Evolutionary conservation across 1,140 invertebrate genomes (phyloP).

Genomic region (Harlomillsia oculata): DNA sequence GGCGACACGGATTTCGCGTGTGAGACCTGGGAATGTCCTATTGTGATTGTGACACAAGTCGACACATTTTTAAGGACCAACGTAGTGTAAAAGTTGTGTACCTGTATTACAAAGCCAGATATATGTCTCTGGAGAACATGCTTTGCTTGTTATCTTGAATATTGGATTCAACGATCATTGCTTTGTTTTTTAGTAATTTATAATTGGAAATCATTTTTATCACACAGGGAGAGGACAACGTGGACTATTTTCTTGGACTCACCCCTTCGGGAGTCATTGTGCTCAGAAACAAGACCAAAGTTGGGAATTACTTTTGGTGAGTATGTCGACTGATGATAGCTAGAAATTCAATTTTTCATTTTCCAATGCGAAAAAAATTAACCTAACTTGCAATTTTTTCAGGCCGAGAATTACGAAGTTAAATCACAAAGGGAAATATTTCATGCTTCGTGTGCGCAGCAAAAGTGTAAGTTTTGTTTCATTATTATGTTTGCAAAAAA

Average conservation of each 20-base stretch:
- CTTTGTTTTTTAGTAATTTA: too few relatives aligned
- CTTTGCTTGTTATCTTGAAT: too few relatives aligned
- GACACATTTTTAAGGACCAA: too few relatives aligned
- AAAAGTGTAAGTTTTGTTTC: slow-evolving; percentile 12
- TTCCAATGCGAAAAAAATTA: background rate
- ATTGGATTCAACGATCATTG: too few relatives aligned
- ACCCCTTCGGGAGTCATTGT: slow-evolving; percentile 96
- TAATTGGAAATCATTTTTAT: slow-evolving; percentile 34
- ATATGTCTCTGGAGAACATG: background rate
- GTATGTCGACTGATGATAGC: slow-evolving; percentile 1
- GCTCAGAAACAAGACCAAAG: slow-evolving; percentile 88
- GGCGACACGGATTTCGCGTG: too few relatives aligned
- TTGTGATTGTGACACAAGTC: too few relatives aligned
- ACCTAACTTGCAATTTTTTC: slow-evolving; percentile 30
- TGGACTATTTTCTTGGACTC: slow-evolving; percentile 91
- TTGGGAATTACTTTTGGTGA: slow-evolving; percentile 97
- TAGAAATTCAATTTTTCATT: background rate
- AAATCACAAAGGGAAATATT: slow-evolving; percentile 90
- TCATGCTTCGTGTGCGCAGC: slow-evolving; percentile 72
- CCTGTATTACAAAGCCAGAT: background rate
- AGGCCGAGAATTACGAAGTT: slow-evolving; percentile 88
- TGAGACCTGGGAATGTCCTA: too few relatives aligned
- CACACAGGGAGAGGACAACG: slow-evolving; percentile 86
- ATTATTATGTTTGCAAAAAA: background rate
- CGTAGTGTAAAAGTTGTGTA: too few relatives aligned